Evolutionary conservation across 2,113 vertebrate species (phyloP).

Genomic region (Lepisosteus osseus): DNA sequence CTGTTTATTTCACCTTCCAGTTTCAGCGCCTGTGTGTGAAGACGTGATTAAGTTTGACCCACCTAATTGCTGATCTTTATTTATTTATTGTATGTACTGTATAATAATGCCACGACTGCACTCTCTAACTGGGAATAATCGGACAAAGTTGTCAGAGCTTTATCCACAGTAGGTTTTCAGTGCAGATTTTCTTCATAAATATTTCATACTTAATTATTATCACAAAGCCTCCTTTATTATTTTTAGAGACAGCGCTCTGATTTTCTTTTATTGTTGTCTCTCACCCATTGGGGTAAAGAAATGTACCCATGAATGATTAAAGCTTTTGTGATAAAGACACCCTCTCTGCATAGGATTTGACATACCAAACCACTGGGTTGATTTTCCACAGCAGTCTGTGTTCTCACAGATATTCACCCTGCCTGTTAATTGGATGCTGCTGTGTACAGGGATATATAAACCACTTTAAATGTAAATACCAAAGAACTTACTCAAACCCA

Average conservation of each 20-base stretch:
- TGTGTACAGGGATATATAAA: slow-evolving; percentile 3
- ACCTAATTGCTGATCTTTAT: no score
- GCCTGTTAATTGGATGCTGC: not conserved
- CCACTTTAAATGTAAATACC: not conserved
- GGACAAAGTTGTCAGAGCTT: slow-evolving; percentile 14
- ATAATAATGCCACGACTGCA: no score
- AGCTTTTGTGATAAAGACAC: slow-evolving; percentile 29
- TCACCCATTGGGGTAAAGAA: slow-evolving; percentile 38
- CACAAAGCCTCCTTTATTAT: slow-evolving; percentile 56
- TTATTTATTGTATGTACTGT: no score
- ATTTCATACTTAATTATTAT: slow-evolving; percentile 69
- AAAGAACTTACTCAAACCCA: not conserved
- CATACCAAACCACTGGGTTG: not conserved
- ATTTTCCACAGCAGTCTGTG: not conserved
- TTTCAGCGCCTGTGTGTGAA: no score
- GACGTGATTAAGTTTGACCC: no score
- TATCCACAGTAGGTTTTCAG: slow-evolving; percentile 33
- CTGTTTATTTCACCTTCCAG: no score
- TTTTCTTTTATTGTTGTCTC: slow-evolving; percentile 34
- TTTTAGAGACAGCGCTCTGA: slow-evolving; percentile 31
- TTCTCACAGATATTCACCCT: slow-evolving; percentile 3
- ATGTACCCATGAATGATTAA: slow-evolving; percentile 46
- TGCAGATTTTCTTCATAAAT: slow-evolving; percentile 61
- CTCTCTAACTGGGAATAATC: slow-evolving; percentile 32
- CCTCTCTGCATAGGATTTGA: slow-evolving; percentile 15